Conservation (phyloP, 2,797 vertebrate species). For the Psittacula derbiana region DNA sequence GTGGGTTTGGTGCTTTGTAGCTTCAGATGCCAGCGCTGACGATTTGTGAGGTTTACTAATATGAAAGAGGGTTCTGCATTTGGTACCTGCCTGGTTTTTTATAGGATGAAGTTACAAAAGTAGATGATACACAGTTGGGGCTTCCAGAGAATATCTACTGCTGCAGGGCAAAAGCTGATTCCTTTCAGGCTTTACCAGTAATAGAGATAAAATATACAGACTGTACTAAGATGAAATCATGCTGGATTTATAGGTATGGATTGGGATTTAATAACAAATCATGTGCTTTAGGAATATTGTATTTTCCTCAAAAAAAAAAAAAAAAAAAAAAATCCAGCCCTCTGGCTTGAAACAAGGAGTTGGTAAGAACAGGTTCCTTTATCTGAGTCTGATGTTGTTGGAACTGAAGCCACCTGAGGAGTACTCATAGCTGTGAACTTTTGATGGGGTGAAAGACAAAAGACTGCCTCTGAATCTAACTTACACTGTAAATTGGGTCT, state of each 20-base stretch:
- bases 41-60: neutral
- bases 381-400: neutral
- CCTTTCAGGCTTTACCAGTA: neutral
- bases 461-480: neutral
- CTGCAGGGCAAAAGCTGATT: neutral
- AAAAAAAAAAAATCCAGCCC: fast-evolving
- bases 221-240: neutral
- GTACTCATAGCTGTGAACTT: neutral
- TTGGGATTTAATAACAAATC: neutral
- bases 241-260: neutral
- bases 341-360: neutral
- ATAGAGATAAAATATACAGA: neutral
- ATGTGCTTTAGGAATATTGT: neutral
- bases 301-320: neutral
- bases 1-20: neutral
- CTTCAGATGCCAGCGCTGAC: neutral
- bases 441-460: neutral
- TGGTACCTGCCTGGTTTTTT: neutral
- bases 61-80: neutral
- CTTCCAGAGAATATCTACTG: neutral
- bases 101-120: neutral
- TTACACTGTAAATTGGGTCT: neutral
- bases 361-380: neutral
- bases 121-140: neutral
- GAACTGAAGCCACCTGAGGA: neutral